Evolutionary conservation across 2,797 vertebrate genomes (phyloP), one percentile per base, ranked within the genome.

Genomic region (Syndactyla subalaris): DNA sequence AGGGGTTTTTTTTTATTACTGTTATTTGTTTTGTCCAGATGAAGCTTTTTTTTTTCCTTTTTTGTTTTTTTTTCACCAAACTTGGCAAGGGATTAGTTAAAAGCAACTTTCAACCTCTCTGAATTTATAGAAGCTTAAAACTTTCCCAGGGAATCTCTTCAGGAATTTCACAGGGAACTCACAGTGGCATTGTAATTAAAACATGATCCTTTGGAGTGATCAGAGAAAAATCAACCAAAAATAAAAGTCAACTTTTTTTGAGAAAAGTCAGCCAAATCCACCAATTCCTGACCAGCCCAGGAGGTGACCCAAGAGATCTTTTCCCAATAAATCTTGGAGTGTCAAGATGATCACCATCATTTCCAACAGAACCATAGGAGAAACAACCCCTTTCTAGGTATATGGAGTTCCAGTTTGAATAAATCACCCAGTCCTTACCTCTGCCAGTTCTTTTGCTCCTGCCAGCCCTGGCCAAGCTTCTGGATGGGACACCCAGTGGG

Each of bases 401-500:
- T 39, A 7, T 6, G 7, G 66, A 36, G 43, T 63, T 71, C n/a
- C 48, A 46, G 6, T 32, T 46, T 0, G 3, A 71, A 6, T 26
- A 67, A 85, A 59, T 14, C 24, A 5, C 12, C 8, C 62, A 59
- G 1, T 14, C 10, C 5, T 48, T 12, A 26, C 36, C 34, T 65
- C 70, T 51, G 46, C 39, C 68, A 73, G 23, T 3, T 8, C 30
- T n/a, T 92, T 61, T 67, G 32, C 15, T 76, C 38, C 57, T 77
- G 32, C 38, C 54, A 63, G 12, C 16, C 11, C 4, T 8, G 12
- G 27, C 12, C 72, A n/a, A 11, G 41, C 17, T 67, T 68, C 57
- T 3, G 1, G 14, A 62, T 19, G 26, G 22, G 18, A 38, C 27
- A 7, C 0, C 0, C n/a, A 12, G 6, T 0, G 0, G 32, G 30